Conservation (phyloP, 2,888 invertebrate genomes). For the Toxonevra muliebris region DNA sequence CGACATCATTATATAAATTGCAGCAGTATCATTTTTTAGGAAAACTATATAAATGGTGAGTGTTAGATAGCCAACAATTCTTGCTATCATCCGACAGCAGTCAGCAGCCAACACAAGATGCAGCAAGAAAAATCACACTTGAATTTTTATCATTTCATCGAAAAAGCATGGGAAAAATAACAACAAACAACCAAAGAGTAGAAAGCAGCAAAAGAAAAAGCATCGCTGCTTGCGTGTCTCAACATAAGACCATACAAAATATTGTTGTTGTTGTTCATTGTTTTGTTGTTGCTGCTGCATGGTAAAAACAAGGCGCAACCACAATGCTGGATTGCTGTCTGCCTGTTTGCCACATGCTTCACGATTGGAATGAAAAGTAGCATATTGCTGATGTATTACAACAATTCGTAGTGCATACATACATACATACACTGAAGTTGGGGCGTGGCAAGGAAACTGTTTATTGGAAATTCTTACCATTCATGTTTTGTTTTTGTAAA, state of each 20-base stretch:
- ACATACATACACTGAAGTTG: too few species aligned
- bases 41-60: too few species aligned
- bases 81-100: neutral
- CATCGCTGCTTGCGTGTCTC: neutral
- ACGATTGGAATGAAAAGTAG: too few species aligned
- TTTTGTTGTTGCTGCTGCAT: neutral
- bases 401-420: too few species aligned
- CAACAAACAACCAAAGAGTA: too few species aligned
- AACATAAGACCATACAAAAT: too few species aligned
- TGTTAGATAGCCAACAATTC: neutral
- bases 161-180: neutral
- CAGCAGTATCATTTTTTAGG: neutral
- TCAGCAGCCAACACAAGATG: neutral
- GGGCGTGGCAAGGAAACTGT: neutral
- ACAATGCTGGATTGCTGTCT: neutral
- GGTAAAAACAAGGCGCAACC: neutral
- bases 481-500: too few species aligned
- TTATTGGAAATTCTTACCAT: too few species aligned
- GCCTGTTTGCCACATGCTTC: too few species aligned
- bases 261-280: neutral
- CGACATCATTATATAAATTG: constrained; percentile 31
- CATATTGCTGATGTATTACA: too few species aligned
- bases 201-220: too few species aligned
- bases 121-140: neutral
- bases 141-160: neutral